Conservation (phyloP, 2,113 vertebrate genomes). For the Corythornis vintsioides region DNA sequence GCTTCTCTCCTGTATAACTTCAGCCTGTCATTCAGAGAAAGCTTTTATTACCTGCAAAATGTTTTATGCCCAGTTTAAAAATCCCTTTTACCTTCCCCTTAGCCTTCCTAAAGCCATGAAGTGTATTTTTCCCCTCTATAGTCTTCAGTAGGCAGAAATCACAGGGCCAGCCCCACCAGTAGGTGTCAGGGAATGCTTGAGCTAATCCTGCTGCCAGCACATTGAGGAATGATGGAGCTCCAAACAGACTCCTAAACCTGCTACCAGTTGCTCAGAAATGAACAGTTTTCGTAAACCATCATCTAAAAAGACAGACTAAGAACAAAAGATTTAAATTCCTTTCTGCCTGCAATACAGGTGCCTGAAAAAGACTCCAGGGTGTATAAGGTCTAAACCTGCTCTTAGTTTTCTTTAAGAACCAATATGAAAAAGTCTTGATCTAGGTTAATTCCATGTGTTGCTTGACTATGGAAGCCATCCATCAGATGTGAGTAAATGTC, state of each 20-base stretch:
- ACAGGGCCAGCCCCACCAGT: not conserved
- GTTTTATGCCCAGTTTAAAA: not conserved
- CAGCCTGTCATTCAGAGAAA: not conserved
- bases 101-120: not conserved
- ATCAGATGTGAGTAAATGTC: not conserved
- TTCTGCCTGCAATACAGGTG: not conserved
- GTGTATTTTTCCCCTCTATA: not conserved
- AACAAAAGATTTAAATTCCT: not conserved
- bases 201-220: not conserved
- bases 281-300: not conserved
- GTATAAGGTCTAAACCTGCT: not conserved
- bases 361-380: not conserved
- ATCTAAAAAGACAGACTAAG: not conserved
- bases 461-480: fast-evolving
- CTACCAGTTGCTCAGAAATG: not conserved
- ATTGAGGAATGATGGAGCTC: fast-evolving
- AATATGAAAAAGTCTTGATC: not conserved
- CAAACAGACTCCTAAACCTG: not conserved
- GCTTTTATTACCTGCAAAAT: fast-evolving
- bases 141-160: not conserved
- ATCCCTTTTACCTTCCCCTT: not conserved
- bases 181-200: conserved; percentile 35
- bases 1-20: not conserved
- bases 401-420: not conserved
- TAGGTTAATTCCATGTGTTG: not conserved